phyloP scores from a whole-genome alignment of 2,113 vertebrate genomes.

The Ctenomys sociabilis region DNA sequence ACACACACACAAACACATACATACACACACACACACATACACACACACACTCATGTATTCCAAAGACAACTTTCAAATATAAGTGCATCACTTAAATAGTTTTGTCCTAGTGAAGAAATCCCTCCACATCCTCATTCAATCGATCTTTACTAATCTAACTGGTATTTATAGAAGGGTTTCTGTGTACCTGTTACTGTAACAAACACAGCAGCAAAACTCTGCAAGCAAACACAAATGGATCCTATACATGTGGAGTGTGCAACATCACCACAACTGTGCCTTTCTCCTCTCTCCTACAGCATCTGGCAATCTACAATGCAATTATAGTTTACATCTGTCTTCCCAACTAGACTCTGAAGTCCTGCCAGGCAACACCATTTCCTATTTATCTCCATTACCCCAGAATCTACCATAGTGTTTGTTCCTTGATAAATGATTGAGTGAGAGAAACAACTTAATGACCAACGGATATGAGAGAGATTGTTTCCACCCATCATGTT shows the following conservation, averaged over 20 bases:
- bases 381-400: slow-evolving; percentile 41
- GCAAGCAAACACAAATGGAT: neutral
- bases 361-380: slow-evolving; percentile 13
- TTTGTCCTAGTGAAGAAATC: neutral
- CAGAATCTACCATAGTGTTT: neutral
- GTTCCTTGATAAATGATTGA: slow-evolving; percentile 39
- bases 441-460: slow-evolving; percentile 59
- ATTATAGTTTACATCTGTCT: slow-evolving; percentile 38
- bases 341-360: slow-evolving; percentile 10
- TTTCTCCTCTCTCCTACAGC: neutral
- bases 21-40: neutral
- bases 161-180: neutral
- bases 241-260: neutral
- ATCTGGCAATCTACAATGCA: neutral
- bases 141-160: neutral
- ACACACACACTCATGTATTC: neutral
- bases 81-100: neutral
- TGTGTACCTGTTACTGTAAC: neutral
- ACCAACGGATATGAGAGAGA: slow-evolving; percentile 4
- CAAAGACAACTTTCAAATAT: neutral
- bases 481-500: neutral
- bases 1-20: neutral
- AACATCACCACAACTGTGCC: neutral
- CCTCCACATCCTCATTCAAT: neutral
- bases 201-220: neutral